Evolutionary conservation across 35 echinoderm and acorn worm genomes (phyloP).

Genomic region (Holothuria glaberrima): DNA sequence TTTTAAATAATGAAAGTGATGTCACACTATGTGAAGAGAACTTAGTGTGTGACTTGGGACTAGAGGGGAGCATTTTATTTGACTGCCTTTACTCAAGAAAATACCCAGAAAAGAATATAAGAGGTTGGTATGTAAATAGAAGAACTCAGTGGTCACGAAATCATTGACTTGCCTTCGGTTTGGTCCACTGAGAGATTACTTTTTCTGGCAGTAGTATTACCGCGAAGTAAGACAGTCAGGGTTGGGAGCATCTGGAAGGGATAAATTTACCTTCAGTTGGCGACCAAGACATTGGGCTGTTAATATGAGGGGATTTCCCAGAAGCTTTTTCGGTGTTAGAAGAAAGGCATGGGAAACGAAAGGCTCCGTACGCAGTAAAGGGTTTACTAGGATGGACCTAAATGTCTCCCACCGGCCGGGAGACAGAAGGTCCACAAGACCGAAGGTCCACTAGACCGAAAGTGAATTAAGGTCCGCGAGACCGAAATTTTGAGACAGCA

Average conservation of each 20-base stretch:
- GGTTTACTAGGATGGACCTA: constrained; percentile 41
- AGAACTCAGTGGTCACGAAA: constrained; percentile 22
- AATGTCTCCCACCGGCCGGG: too few species aligned
- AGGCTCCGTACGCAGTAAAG: constrained; percentile 51
- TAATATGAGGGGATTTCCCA: neutral
- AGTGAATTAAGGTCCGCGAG: too few species aligned
- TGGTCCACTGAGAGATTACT: constrained; percentile 52
- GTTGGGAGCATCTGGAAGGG: constrained; percentile 53
- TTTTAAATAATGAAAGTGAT: constrained; percentile 65
- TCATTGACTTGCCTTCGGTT: constrained; percentile 38
- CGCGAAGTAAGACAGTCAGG: constrained; percentile 25
- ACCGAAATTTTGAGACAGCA: too few species aligned
- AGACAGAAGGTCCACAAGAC: too few species aligned
- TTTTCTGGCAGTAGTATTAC: constrained; percentile 40
- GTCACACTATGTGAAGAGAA: constrained; percentile 49
- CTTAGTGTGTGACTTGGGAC: constrained; percentile 21
- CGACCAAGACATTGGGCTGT: too few species aligned
- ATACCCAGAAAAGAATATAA: neutral
- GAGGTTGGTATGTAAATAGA: constrained; percentile 42
- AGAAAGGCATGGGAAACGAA: constrained; percentile 27
- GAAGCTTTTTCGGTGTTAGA: constrained; percentile 62
- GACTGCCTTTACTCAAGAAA: constrained; percentile 56
- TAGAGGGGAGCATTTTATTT: constrained; percentile 52
- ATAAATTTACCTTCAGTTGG: constrained; percentile 10
- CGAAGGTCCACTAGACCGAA: too few species aligned